phyloP scores from a whole-genome alignment of 2,888 invertebrate genomes.

The Proisotoma minuta region DNA sequence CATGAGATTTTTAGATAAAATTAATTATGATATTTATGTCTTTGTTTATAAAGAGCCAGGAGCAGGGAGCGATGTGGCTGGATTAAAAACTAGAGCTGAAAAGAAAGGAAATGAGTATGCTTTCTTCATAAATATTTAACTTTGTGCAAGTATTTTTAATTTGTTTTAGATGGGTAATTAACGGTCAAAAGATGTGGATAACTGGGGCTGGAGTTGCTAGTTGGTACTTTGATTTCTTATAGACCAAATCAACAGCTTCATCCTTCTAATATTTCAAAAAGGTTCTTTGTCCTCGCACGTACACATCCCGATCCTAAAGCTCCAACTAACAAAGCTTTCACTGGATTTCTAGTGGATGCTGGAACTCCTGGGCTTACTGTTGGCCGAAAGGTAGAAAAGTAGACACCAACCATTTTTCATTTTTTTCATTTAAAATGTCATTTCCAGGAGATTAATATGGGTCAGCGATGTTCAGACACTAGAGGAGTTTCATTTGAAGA shows the following conservation, averaged over 20 bases:
- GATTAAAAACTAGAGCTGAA: conserved; percentile 81
- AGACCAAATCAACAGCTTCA: no score
- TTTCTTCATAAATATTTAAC: no score
- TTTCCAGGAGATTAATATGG: conserved; percentile 84
- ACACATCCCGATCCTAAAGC: conserved; percentile 89
- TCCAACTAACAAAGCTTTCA: conserved; percentile 87
- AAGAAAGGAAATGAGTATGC: conserved; percentile 94
- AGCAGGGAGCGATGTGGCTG: conserved; percentile 89
- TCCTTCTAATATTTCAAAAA: no score
- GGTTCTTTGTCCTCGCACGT: conserved; percentile 61
- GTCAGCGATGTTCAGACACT: conserved; percentile 92
- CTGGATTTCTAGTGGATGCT: conserved; percentile 92
- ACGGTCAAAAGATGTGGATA: conserved; percentile 99
- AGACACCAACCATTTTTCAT: no score
- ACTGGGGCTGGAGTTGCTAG: conserved; percentile 97
- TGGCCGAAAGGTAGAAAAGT: conserved; percentile 65
- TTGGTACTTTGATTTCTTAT: conserved; percentile 66
- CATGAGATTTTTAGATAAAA: conserved; percentile 8
- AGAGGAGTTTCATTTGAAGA: conserved; percentile 95
- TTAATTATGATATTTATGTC: no score
- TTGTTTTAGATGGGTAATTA: conserved; percentile 52
- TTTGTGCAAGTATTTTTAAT: no score
- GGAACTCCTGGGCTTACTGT: conserved; percentile 79
- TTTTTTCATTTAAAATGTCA: not conserved
- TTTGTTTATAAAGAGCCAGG: no score